phyloP scores from a whole-genome alignment of 2,888 invertebrate genomes.

The Bimastos eiseni region DNA sequence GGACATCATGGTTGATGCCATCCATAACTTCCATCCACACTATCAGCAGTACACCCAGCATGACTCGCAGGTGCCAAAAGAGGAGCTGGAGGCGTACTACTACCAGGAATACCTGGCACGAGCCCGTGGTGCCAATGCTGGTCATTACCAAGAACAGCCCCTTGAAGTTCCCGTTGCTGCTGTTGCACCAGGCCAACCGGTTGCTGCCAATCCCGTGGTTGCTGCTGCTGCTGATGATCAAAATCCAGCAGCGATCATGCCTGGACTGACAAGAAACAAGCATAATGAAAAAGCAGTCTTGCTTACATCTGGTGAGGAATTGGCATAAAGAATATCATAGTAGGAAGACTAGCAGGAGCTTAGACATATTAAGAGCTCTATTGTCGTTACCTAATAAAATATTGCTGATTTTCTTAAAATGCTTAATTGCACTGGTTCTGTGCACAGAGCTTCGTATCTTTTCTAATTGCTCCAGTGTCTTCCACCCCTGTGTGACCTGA shows the following conservation, averaged over 20 bases:
- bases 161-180: conserved; percentile 19
- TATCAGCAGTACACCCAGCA: conserved; percentile 71
- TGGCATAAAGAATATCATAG: neutral
- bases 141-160: conserved; percentile 23
- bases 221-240: neutral
- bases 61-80: conserved; percentile 26
- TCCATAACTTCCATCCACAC: conserved; percentile 98
- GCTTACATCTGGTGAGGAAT: conserved; percentile 28
- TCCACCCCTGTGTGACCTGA: neutral
- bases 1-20: conserved; percentile 91
- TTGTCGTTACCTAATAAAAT: conserved; percentile 9
- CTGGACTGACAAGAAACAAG: conserved; percentile 25
- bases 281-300: conserved; percentile 26
- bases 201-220: neutral
- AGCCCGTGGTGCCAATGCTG: neutral
- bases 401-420: conserved; percentile 13
- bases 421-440: neutral
- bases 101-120: conserved; percentile 23
- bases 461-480: conserved; percentile 6
- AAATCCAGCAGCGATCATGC: conserved; percentile 18
- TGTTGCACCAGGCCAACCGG: neutral
- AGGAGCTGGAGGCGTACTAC: conserved; percentile 27
- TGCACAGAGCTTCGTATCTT: conserved; percentile 25
- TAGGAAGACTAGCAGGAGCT: neutral
- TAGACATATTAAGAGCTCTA: neutral